Base-by-base conservation (phyloP, 2,113 vertebrate genomes). In the Halichoerus grypus region DNA sequence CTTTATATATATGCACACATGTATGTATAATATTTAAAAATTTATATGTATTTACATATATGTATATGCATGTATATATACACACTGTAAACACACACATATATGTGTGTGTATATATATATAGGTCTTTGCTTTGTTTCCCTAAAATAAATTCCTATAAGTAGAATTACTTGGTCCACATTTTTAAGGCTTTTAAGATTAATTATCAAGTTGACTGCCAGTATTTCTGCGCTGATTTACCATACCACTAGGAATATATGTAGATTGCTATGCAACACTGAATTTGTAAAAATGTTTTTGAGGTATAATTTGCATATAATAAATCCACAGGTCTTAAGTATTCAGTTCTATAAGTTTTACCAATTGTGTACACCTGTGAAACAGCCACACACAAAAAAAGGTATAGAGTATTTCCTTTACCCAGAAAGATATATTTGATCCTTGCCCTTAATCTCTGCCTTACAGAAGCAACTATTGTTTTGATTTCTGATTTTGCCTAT, bases 151-250 rank as follows among this genome's bases (percentile, higher is more conserved):
- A 90, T 90, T 90, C 33, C 59, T 57, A 6, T 82, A 63, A 53
- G 31, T 86, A 53, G 31, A 90, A 51, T 95, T 94, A 72, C 9
- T 90, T 92, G 57, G 31, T 80, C 39, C 82, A 63, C 13, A 95
- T 94, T 79, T 79, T 92, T 61, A 92, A 82, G 71, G 36, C 9
- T 86, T 93, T 96, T 82, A 42, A 80, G 49, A 88, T 51, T 63
- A 51, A 92, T 83, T 59, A 67, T 63, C 55, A 88, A 90, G n/a
- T 80, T 81, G 42, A 89, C 26, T 72, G 39, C 61, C n/a, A 55
- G 14, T 84, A 69, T 72, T 88, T 91, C n/a, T 74, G 33, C 31
- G 84, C 67, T 81, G 76, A 85, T 96, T 95, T 96, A 71, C 12
- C 33, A 4, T 72, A 16, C 76, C 46, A 59, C 2, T 88, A 19